phyloP scores from a whole-genome alignment of 2,888 invertebrate species.

The Melanophora roralis region DNA sequence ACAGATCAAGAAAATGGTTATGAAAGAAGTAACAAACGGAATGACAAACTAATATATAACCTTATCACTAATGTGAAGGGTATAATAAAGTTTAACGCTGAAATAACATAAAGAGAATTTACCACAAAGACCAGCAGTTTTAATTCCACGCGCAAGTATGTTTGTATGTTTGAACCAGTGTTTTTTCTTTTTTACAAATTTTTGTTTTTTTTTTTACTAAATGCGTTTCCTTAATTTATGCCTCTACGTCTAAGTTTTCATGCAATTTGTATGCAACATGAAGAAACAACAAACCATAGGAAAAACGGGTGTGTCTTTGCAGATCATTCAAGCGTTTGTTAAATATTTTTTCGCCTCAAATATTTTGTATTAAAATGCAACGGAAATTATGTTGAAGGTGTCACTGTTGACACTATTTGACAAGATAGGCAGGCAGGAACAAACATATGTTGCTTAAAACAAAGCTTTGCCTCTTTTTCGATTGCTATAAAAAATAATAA shows the following conservation, averaged over 20 bases:
- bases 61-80: too few relatives aligned
- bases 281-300: not conserved
- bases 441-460: not conserved
- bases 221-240: slow-evolving; percentile 50
- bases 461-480: not conserved
- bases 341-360: not conserved
- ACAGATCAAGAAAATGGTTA: too few relatives aligned
- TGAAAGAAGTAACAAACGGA: too few relatives aligned
- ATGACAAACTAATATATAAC: too few relatives aligned
- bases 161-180: not conserved
- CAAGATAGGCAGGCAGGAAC: slow-evolving; percentile 50
- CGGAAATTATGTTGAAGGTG: slow-evolving; percentile 64
- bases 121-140: slow-evolving; percentile 38
- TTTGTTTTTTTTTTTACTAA: slow-evolving; percentile 6
- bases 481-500: not conserved
- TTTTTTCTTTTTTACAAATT: slow-evolving; percentile 14
- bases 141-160: slow-evolving; percentile 28
- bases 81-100: too few relatives aligned
- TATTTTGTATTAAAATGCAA: slow-evolving; percentile 44
- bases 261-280: slow-evolving; percentile 47
- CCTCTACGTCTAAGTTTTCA: slow-evolving; percentile 7
- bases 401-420: slow-evolving; percentile 64
- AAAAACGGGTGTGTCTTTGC: slow-evolving; percentile 43
- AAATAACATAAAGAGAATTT: too few relatives aligned
- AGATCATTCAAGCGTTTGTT: slow-evolving; percentile 47